Percentiles rank a stretch among this genome's conserved stretches.
phyloP scores from a whole-genome alignment of 2,797 vertebrate species.

The Simalia tracyae region DNA sequence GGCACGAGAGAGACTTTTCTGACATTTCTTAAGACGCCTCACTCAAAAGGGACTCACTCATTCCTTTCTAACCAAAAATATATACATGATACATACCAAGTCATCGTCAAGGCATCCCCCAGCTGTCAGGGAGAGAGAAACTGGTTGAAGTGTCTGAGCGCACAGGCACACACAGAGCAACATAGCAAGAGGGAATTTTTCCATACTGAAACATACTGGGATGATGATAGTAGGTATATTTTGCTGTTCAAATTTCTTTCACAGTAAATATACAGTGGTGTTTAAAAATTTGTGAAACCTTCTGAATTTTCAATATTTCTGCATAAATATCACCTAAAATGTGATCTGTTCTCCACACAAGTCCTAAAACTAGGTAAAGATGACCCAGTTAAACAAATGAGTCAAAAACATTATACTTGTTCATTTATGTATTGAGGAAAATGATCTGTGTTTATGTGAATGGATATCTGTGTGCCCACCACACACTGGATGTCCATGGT shows the following conservation, averaged over 20 bases:
- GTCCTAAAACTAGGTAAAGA: neutral
- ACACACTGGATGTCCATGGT: neutral
- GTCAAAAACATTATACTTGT: neutral
- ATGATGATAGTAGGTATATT: neutral
- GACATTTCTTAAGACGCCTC: constrained; percentile 36
- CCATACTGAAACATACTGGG: neutral
- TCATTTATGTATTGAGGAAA: neutral
- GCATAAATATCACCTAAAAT: neutral
- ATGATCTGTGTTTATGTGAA: neutral
- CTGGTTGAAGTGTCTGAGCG: constrained; percentile 16
- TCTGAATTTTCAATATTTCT: neutral
- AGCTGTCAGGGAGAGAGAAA: constrained; percentile 47
- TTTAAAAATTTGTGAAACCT: neutral
- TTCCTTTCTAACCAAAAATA: constrained; percentile 56
- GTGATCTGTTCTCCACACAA: neutral
- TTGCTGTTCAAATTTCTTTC: constrained; percentile 17
- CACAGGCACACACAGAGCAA: neutral
- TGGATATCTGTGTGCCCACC: neutral
- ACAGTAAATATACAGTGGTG: neutral
- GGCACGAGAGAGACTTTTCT: constrained; percentile 34
- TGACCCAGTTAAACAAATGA: no score
- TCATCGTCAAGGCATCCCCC: constrained; percentile 51
- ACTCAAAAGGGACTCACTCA: constrained; percentile 41
- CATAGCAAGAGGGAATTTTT: neutral
- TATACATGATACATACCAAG: constrained; percentile 40